Conservation (phyloP, 2,888 invertebrate genomes). For the Phalangium opilio region DNA sequence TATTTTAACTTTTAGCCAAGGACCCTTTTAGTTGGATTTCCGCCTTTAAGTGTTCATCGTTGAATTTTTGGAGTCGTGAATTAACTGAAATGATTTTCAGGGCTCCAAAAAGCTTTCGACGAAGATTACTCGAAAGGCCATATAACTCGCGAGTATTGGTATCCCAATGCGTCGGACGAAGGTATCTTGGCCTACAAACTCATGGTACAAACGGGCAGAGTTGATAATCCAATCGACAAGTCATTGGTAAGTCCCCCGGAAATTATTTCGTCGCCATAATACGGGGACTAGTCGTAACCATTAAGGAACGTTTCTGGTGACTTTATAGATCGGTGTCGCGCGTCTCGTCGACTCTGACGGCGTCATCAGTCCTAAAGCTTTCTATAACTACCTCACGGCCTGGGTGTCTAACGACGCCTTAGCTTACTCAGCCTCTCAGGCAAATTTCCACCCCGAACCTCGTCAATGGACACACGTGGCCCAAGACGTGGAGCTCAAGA, state of each 20-base stretch:
- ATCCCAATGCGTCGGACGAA: constrained; percentile 73
- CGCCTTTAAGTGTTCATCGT: no score
- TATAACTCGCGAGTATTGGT: constrained; percentile 67
- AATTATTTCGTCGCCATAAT: constrained; percentile 1
- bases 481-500: constrained; percentile 59
- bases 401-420: constrained; percentile 92
- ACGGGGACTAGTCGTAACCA: background rate
- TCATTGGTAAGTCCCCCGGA: constrained; percentile 44
- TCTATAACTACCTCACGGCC: constrained; percentile 94
- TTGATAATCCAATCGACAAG: constrained; percentile 84
- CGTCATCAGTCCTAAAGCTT: constrained; percentile 65
- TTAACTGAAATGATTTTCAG: no score
- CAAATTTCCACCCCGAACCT: constrained; percentile 77
- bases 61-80: no score
- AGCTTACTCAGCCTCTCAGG: constrained; percentile 75
- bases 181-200: constrained; percentile 88
- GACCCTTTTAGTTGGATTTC: no score
- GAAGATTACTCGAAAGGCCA: constrained; percentile 53
- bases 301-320: background rate
- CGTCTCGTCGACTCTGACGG: constrained; percentile 53
- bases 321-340: constrained; percentile 28
- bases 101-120: constrained; percentile 75
- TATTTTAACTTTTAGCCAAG: no score
- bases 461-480: constrained; percentile 72
- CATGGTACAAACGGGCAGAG: constrained; percentile 85